These are phyloP conservation scores for Drosophila baimaii DNA, from an alignment of 1,140 invertebrate genomes.

Conservation along the genomic window DNA sequence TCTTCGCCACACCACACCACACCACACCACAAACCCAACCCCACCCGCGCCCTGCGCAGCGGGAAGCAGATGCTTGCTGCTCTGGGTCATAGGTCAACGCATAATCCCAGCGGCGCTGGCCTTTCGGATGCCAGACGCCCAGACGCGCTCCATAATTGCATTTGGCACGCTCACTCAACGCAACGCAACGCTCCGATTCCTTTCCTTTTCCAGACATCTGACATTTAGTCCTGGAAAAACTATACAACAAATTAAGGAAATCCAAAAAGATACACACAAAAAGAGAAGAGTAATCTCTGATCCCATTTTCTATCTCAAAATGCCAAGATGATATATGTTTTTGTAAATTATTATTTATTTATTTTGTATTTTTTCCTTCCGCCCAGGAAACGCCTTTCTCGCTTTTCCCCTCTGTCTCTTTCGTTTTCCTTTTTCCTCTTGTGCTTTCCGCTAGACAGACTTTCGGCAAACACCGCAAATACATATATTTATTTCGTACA, in stretches of 20 bases:
- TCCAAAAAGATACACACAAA: not conserved
- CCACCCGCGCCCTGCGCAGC: conserved; percentile 12
- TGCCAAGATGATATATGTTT: not conserved
- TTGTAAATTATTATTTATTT: conserved; percentile 2
- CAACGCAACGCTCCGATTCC: conserved; percentile 13
- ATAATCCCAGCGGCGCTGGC: conserved; percentile 64
- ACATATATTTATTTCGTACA: conserved; percentile 10
- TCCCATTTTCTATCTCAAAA: too few species aligned
- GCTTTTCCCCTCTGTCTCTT: conserved; percentile 18
- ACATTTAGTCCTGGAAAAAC: conserved; percentile 17
- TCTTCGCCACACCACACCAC: too few species aligned
- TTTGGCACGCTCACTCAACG: conserved; percentile 51
- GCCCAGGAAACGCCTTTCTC: conserved; percentile 56
- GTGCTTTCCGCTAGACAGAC: conserved; percentile 65
- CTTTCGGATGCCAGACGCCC: conserved; percentile 44
- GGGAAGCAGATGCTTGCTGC: conserved; percentile 42
- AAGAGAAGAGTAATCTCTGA: not conserved
- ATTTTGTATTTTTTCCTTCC: conserved; percentile 45
- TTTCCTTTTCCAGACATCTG: conserved; percentile 23
- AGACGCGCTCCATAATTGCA: conserved; percentile 64
- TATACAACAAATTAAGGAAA: not conserved
- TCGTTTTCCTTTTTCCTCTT: conserved; percentile 6
- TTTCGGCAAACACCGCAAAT: conserved; percentile 34
- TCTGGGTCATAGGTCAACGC: conserved; percentile 18
- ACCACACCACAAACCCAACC: too few species aligned